A percentile compares a stretch with the other conserved stretches of the same genome.
phyloP scores from a whole-genome alignment of 2,797 vertebrate genomes.

The Pantherophis vulpinus region DNA sequence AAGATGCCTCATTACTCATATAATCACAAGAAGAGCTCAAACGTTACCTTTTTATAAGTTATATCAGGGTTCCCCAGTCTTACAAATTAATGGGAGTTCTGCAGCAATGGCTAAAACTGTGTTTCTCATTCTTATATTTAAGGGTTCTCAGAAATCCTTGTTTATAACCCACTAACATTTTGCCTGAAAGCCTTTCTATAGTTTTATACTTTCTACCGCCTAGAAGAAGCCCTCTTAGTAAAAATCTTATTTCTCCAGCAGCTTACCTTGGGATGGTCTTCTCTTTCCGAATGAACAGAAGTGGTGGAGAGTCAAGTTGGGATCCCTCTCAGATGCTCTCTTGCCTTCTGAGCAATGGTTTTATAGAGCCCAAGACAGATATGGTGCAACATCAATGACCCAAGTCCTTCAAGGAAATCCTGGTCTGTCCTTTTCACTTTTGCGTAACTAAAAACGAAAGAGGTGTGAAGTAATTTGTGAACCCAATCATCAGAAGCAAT shows the following conservation, averaged over 20 bases:
- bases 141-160: neutral
- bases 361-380: neutral
- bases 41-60: neutral
- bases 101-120: neutral
- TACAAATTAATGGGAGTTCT: neutral
- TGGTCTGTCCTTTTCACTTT: neutral
- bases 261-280: neutral
- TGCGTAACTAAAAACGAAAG: neutral
- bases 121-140: neutral
- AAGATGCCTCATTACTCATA: neutral
- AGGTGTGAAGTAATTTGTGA: neutral
- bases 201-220: neutral
- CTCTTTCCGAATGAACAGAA: neutral
- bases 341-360: neutral
- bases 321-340: neutral
- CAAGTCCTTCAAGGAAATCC: conserved; percentile 5
- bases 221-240: neutral
- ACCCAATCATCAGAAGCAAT: neutral
- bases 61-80: too few species aligned
- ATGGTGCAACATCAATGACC: neutral
- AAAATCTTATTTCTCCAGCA: neutral
- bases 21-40: neutral
- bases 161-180: neutral
- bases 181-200: neutral
- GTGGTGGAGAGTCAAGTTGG: neutral